Conservation (phyloP, 2,797 vertebrate species). For the Cuculus canorus region DNA sequence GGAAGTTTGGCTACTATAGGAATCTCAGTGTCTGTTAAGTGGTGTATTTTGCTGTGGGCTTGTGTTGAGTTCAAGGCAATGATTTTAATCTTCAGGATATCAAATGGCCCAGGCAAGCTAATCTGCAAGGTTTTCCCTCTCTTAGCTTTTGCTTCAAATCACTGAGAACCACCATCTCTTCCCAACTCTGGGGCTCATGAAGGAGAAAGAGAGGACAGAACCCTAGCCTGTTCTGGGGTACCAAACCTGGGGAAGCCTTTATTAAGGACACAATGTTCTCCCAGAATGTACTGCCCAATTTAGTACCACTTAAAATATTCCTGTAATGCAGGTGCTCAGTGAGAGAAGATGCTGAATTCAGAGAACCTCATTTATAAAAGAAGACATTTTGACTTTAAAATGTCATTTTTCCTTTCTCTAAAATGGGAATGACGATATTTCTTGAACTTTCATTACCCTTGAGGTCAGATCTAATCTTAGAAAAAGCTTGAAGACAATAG, state of each 20-base stretch:
- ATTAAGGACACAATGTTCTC: not conserved
- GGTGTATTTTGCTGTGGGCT: not conserved
- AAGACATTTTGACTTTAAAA: not conserved
- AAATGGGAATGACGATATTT: not conserved
- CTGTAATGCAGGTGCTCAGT: not conserved
- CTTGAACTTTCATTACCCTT: not conserved
- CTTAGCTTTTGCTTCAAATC: not conserved
- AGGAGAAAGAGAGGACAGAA: not conserved
- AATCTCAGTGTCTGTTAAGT: not conserved
- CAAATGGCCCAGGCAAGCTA: not conserved
- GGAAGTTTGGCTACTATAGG: not conserved
- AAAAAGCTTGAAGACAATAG: not conserved
- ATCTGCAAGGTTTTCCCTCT: not conserved
- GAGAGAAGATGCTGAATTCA: not conserved
- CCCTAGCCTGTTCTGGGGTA: not conserved
- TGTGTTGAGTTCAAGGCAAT: not conserved
- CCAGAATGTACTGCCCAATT: too few relatives aligned
- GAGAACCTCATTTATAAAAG: not conserved
- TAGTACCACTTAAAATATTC: not conserved
- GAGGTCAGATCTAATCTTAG: constrained; percentile 2
- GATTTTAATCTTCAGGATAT: not conserved
- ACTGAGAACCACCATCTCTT: not conserved
- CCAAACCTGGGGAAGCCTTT: not conserved
- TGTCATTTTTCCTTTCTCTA: not conserved
- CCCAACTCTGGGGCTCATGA: not conserved